Conservation (phyloP, 2,797 vertebrate genomes). For the Xiphorhynchus erythropygius region DNA sequence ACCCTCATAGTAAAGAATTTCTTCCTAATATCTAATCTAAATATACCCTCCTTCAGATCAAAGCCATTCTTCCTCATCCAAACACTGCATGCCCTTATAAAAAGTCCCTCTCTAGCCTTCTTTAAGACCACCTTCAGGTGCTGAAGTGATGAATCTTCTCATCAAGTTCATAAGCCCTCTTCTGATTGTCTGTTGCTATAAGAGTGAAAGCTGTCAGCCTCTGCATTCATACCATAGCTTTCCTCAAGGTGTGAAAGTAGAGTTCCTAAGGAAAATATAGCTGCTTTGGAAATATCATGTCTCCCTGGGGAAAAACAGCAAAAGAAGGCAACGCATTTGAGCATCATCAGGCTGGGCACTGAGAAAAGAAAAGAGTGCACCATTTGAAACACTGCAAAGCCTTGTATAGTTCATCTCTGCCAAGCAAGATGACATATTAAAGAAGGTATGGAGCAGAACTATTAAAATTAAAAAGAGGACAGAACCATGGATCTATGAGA, state of each 20-base stretch:
- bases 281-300: background rate
- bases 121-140: background rate
- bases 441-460: accelerated
- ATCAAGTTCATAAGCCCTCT: background rate
- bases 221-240: background rate
- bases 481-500: background rate
- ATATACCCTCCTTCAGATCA: background rate
- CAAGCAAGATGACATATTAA: background rate
- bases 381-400: background rate
- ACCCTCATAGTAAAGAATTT: background rate
- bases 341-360: background rate
- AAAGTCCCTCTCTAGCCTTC: background rate
- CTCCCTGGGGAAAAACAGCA: background rate
- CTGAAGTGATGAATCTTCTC: background rate
- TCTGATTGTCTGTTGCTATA: background rate
- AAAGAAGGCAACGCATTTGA: background rate
- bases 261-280: background rate
- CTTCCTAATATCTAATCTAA: background rate
- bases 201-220: background rate
- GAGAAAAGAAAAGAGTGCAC: background rate
- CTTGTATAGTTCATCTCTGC: background rate
- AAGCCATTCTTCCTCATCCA: background rate
- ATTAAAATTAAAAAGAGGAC: background rate
- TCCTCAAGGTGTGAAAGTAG: background rate
- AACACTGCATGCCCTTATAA: too few relatives aligned